These are phyloP conservation scores for Tetragonula clypearis DNA, from an alignment of 1,140 invertebrate species.

Conservation along the genomic window DNA sequence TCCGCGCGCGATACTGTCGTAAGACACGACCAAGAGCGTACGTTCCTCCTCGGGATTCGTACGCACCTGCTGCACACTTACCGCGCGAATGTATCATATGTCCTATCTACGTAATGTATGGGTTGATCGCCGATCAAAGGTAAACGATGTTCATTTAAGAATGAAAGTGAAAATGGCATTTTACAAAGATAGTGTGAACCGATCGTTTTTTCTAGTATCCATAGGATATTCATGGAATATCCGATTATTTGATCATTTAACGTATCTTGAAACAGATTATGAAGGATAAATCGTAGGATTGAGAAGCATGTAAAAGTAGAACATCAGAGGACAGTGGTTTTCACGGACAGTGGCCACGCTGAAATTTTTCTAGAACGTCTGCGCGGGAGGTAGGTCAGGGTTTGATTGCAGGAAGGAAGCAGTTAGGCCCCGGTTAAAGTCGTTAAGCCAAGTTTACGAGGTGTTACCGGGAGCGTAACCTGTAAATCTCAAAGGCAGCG, in stretches of 20 bases:
- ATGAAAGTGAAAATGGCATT: neutral
- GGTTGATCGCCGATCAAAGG: neutral
- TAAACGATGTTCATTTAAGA: neutral
- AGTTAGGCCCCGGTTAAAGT: conserved; percentile 82
- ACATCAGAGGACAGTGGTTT: neutral
- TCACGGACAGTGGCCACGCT: conserved; percentile 1
- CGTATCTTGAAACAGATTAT: neutral
- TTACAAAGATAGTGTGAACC: too few species aligned
- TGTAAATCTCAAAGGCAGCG: conserved; percentile 79
- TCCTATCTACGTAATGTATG: neutral
- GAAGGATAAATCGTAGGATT: neutral
- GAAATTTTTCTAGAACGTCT: conserved; percentile 65
- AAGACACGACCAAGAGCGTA: conserved; percentile 14
- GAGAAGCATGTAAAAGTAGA: neutral
- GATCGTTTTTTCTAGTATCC: too few species aligned
- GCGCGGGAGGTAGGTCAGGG: conserved; percentile 74
- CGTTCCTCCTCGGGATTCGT: conserved; percentile 5
- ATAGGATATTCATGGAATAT: neutral
- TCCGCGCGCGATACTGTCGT: neutral
- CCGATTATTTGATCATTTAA: neutral
- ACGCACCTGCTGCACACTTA: conserved; percentile 32
- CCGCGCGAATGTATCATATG: neutral
- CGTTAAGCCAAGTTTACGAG: conserved; percentile 83
- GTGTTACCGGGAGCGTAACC: conserved; percentile 82
- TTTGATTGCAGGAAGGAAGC: conserved; percentile 82